These are phyloP conservation scores for Cottus gobio DNA, from an alignment of 2,113 vertebrate genomes.

Conservation along the genomic window DNA sequence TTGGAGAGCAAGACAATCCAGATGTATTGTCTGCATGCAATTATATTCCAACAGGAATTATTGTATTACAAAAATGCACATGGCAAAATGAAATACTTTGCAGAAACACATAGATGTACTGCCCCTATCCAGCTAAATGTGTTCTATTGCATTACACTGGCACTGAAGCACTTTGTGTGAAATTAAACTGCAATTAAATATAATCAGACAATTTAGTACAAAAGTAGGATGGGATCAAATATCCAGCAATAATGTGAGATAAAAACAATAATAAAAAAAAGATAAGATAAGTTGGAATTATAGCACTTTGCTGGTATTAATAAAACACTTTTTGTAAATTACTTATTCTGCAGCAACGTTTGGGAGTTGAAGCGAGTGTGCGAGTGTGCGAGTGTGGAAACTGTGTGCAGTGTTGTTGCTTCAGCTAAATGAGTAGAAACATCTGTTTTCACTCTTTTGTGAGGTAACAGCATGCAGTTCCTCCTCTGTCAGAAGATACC, in stretches of 20 bases:
- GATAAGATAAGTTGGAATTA: background rate
- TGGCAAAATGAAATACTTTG: background rate
- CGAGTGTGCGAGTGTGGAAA: background rate
- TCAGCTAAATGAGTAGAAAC: background rate
- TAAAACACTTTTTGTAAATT: background rate
- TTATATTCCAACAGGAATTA: background rate
- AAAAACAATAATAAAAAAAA: background rate
- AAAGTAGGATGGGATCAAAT: background rate
- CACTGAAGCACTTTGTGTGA: background rate
- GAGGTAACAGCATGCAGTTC: background rate
- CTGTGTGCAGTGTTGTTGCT: background rate
- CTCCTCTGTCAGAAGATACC: background rate
- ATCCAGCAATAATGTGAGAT: background rate
- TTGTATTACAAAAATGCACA: background rate
- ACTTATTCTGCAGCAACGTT: background rate
- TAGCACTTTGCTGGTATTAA: background rate
- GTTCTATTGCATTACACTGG: background rate
- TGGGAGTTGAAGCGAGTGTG: background rate
- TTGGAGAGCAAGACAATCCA: background rate
- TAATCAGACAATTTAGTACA: background rate
- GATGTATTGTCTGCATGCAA: background rate
- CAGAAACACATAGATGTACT: background rate
- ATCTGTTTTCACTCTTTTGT: constrained; percentile 39
- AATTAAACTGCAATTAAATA: background rate
- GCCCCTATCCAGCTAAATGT: background rate